phyloP scores from a whole-genome alignment of 2,797 vertebrate species.

The Ara ararauna region DNA sequence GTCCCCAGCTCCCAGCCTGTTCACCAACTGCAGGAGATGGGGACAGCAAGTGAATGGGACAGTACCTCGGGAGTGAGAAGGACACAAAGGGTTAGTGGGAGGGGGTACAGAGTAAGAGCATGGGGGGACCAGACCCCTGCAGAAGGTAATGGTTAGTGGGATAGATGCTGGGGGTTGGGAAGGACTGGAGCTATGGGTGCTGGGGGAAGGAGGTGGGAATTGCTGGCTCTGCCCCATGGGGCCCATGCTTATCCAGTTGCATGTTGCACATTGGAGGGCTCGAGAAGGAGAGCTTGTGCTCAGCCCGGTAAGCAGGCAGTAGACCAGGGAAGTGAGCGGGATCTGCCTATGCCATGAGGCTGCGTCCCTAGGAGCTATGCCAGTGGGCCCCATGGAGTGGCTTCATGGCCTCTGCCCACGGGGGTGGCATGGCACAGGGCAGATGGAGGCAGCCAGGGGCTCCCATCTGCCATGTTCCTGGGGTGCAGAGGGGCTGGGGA shows the following conservation, averaged over 20 bases:
- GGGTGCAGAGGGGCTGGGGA: not conserved
- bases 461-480: not conserved
- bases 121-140: not conserved
- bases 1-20: not conserved
- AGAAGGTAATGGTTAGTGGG: not conserved
- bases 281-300: not conserved
- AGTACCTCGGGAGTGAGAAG: not conserved
- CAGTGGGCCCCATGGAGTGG: rapidly evolving
- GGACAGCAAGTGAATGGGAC: not conserved
- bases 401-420: rapidly evolving
- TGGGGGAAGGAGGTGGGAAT: not conserved
- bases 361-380: not conserved
- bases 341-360: not conserved
- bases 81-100: not conserved
- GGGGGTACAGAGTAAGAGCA: not conserved
- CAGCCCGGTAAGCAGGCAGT: not conserved
- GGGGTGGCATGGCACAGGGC: not conserved
- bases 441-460: rapidly evolving
- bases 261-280: not conserved
- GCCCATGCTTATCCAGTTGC: not conserved
- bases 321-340: not conserved
- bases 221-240: not conserved
- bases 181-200: not conserved
- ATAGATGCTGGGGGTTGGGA: not conserved
- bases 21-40: not conserved